phyloP scores from a whole-genome alignment of 2,113 vertebrate genomes.

The Hippocampus guttulatus region DNA sequence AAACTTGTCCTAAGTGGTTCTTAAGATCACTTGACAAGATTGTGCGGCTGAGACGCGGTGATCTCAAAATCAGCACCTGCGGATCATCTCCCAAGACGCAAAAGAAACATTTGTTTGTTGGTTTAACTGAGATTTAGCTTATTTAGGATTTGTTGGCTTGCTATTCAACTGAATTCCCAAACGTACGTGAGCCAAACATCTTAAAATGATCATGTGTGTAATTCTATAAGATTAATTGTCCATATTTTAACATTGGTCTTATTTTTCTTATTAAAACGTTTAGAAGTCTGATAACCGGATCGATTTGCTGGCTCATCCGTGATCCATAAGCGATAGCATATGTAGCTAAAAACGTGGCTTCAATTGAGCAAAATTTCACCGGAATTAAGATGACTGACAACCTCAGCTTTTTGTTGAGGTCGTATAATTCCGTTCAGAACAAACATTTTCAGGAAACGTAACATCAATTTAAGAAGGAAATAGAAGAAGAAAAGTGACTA shows the following conservation, averaged over 20 bases:
- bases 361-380: background rate
- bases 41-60: background rate
- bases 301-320: background rate
- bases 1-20: background rate
- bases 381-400: background rate
- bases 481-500: background rate
- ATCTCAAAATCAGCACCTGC: constrained; percentile 1
- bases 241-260: no score
- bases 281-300: background rate
- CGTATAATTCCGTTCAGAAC: background rate
- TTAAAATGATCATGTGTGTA: background rate
- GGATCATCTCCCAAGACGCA: background rate
- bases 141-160: no score
- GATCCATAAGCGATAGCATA: background rate
- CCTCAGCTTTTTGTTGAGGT: background rate
- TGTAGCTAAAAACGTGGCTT: background rate
- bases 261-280: background rate
- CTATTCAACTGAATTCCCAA: background rate
- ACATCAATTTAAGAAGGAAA: background rate
- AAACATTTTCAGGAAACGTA: background rate
- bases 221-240: no score
- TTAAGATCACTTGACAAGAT: background rate
- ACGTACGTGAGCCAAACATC: background rate
- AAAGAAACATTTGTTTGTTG: background rate
- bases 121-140: background rate